Evolutionary conservation across 2,888 invertebrate species (phyloP).

Genomic region (Baccha elongata): DNA sequence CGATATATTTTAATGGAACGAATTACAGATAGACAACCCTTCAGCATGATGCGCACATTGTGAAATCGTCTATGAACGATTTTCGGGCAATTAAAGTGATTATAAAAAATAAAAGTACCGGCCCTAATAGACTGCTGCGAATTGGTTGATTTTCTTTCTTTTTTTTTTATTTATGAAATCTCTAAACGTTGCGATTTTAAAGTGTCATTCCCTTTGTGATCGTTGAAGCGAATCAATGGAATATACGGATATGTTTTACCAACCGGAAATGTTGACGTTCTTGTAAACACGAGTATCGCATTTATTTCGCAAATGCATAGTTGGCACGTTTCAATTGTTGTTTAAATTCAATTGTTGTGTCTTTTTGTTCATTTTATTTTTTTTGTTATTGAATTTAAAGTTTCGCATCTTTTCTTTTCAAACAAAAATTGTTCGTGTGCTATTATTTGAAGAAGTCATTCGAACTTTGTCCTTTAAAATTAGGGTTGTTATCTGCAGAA

Average conservation of each 20-base stretch:
- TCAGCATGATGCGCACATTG: constrained; percentile 32
- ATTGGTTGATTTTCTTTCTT: constrained; percentile 57
- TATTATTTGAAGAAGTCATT: too few relatives aligned
- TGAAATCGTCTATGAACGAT: constrained; percentile 59
- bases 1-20: constrained; percentile 39
- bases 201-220: constrained; percentile 47
- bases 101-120: constrained; percentile 54
- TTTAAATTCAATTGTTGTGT: constrained; percentile 26
- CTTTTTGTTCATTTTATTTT: constrained; percentile 9
- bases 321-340: constrained; percentile 63
- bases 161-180: constrained; percentile 19
- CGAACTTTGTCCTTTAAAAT: too few relatives aligned
- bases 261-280: constrained; percentile 59
- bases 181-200: constrained; percentile 34
- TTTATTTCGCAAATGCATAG: constrained; percentile 44
- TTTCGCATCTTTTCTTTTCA: constrained; percentile 17
- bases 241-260: constrained; percentile 28
- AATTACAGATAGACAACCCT: constrained; percentile 55
- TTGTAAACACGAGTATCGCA: constrained; percentile 60
- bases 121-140: constrained; percentile 68
- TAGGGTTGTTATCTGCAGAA: too few relatives aligned
- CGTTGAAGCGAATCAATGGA: constrained; percentile 57
- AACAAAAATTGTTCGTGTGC: not conserved
- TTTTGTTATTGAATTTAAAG: constrained; percentile 43
- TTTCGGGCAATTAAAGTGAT: constrained; percentile 69